Base-by-base conservation (phyloP, 2,113 vertebrate species). In the Archilochus colubris region DNA sequence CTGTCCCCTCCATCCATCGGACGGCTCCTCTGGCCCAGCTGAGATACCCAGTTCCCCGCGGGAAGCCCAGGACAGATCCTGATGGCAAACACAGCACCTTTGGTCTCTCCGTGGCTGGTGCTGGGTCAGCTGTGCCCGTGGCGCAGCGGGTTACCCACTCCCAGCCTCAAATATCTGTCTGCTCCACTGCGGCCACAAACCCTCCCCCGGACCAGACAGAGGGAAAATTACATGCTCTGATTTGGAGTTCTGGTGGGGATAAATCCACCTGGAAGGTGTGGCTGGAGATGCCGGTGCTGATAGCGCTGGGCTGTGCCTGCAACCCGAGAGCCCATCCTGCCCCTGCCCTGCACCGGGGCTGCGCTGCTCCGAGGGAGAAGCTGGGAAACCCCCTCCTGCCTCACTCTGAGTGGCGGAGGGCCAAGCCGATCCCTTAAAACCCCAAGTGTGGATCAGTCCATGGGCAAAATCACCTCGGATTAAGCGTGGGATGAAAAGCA, bases 101-200 rank as follows among this genome's bases (percentile, higher is more conserved):
- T 87, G 87, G 33, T 91, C 53, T 54, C 4, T 5, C 44, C 3
- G 7, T 12, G 90, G 87, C 61, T 22, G 8, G 20, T 15, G 1
- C 74, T 88, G 88, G 86, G 80, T 24, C 80, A 86, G 86, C 58
- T 55, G 83, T 9, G 50, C 79, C 75, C 80, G 48, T 11, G 33
- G 89, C 6, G 8, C 82, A 58, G 86, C 86, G 63, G 93, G 80
- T 81, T 91, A 51, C 64, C 69, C 1, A 38, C 92, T 93, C 81
- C 94, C 90, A 94, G 90, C 95, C 90, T 93, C 94, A 94, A 91
- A 91, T 86, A 95, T 62, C 87, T 21, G 77, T 93, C 90, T 95
- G 90, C 83, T 91, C 87, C 16, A 0, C 92, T 70, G 27, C 1
- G 11, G 92, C 88, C 95, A 75, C 95, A 95, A 89, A 69, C 7